Conservation (phyloP, 1,140 invertebrate genomes). For the Rhopalosiphum padi region DNA sequence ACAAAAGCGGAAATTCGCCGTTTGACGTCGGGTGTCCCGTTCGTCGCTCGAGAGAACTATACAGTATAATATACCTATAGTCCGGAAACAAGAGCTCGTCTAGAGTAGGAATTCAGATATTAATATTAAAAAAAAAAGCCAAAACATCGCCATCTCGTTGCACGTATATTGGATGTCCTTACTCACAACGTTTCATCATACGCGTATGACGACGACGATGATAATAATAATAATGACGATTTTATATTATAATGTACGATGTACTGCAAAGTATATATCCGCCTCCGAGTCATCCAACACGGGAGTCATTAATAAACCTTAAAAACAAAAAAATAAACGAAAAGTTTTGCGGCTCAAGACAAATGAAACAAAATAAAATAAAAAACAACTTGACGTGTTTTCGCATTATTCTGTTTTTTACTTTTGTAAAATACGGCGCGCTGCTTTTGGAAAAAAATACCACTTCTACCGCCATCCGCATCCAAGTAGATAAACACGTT, state of each 20-base stretch:
- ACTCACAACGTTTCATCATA: not conserved
- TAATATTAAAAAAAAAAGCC: conserved; percentile 43
- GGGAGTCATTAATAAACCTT: conserved; percentile 40
- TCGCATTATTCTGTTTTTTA: not conserved
- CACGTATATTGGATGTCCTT: not conserved
- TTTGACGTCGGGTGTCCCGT: not conserved
- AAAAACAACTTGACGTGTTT: conserved; percentile 15
- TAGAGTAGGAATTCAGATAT: conserved; percentile 38
- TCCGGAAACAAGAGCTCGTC: conserved; percentile 18
- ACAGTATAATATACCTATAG: not conserved
- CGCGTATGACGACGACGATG: not conserved
- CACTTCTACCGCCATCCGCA: not conserved
- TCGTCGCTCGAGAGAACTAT: not conserved
- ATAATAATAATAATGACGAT: not conserved
- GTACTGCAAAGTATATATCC: not conserved
- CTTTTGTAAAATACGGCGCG: not conserved
- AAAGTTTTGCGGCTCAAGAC: not conserved
- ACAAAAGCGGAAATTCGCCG: conserved; percentile 28
- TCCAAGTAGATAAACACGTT: conserved; percentile 28
- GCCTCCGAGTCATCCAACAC: not conserved
- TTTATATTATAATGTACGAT: not conserved
- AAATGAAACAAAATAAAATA: conserved; percentile 39
- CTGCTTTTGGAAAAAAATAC: not conserved
- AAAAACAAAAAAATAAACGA: not conserved
- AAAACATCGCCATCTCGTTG: not conserved